phyloP scores from a whole-genome alignment of 2,113 vertebrate species.

The Peromyscus maniculatus region DNA sequence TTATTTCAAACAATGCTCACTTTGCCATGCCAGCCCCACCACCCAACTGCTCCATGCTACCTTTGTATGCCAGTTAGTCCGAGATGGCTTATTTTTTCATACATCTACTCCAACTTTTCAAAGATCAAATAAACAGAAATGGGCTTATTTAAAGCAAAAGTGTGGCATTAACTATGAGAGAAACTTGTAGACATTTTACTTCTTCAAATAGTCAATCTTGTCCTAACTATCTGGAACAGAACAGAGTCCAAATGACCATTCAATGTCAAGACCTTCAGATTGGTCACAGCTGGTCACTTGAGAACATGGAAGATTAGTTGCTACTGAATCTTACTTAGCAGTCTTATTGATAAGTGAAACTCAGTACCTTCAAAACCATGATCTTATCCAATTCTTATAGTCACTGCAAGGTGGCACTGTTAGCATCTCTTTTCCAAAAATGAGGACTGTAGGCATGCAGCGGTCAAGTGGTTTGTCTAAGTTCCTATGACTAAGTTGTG shows the following conservation, averaged over 20 bases:
- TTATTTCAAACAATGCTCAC: background rate
- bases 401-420: background rate
- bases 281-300: background rate
- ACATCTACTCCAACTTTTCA: constrained; percentile 11
- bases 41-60: background rate
- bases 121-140: background rate
- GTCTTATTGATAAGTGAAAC: background rate
- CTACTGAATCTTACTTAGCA: background rate
- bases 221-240: constrained; percentile 31
- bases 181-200: background rate
- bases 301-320: constrained; percentile 1
- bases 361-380: background rate
- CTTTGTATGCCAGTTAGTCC: background rate
- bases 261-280: background rate
- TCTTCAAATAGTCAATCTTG: background rate
- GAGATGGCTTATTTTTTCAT: background rate
- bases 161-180: background rate
- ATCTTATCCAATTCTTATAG: background rate
- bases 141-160: background rate
- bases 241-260: background rate
- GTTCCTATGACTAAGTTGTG: background rate
- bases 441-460: background rate
- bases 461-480: background rate
- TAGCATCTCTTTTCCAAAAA: background rate
- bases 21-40: background rate